phyloP scores from a whole-genome alignment of 2,113 vertebrate genomes.

The Blennius ocellaris region DNA sequence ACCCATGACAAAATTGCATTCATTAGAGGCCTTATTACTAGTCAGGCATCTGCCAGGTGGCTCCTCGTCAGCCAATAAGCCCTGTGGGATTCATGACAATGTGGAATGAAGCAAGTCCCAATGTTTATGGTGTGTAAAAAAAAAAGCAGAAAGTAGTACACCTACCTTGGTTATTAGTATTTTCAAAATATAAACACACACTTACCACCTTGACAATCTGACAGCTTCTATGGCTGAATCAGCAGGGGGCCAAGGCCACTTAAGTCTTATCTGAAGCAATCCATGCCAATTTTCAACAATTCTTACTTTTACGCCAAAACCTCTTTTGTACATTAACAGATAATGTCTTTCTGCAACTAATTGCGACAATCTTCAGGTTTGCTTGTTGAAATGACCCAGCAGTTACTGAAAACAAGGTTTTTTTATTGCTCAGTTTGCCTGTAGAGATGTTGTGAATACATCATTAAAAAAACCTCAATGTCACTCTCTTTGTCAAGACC shows the following conservation, averaged over 20 bases:
- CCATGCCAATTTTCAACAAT: not conserved
- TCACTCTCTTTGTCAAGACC: not conserved
- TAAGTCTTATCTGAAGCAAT: not conserved
- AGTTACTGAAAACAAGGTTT: slow-evolving; percentile 9
- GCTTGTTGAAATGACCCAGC: not conserved
- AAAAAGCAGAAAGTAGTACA: not conserved
- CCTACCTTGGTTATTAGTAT: not conserved
- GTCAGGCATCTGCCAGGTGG: slow-evolving; percentile 9
- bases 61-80: slow-evolving; percentile 9
- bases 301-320: not conserved
- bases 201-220: not conserved
- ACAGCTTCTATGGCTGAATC: not conserved
- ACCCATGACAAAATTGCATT: slow-evolving; percentile 18
- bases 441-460: not conserved
- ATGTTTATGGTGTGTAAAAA: not conserved
- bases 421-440: not conserved
- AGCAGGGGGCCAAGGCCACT: not conserved
- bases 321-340: not conserved
- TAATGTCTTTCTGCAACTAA: not conserved
- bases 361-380: not conserved
- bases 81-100: slow-evolving; percentile 13
- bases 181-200: not conserved
- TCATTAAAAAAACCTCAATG: not conserved
- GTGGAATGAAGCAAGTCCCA: not conserved
- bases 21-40: slow-evolving; percentile 34